phyloP scores from a whole-genome alignment of 2,113 vertebrate genomes.

The Vireo altiloquus region DNA sequence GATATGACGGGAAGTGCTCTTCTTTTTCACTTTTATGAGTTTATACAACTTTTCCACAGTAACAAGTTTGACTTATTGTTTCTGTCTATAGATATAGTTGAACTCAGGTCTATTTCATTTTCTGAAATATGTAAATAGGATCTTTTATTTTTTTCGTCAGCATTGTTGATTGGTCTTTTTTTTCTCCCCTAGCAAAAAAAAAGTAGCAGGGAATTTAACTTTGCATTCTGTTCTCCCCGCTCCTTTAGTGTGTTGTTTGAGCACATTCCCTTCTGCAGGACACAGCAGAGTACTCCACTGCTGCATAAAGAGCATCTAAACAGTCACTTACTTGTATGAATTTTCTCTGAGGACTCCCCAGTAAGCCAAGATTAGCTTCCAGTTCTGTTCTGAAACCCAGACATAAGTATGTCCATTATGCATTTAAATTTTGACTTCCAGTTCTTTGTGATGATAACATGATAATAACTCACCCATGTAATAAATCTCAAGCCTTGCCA shows the following conservation, averaged over 20 bases:
- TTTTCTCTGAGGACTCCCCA: not conserved
- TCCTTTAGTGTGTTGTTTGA: not conserved
- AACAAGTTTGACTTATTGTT: not conserved
- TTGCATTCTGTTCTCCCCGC: not conserved
- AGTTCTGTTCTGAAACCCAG: not conserved
- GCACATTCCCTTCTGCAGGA: not conserved
- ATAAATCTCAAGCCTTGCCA: not conserved
- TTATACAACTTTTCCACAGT: not conserved
- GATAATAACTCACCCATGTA: not conserved
- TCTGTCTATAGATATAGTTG: not conserved
- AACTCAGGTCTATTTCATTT: not conserved
- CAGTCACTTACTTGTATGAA: not conserved
- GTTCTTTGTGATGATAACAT: not conserved
- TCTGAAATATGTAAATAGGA: not conserved
- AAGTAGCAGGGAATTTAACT: not conserved
- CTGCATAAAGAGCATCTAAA: not conserved
- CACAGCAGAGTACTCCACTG: not conserved
- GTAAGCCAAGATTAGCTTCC: not conserved
- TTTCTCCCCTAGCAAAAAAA: not conserved
- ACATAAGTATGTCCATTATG: rapidly evolving
- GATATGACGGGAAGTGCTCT: not conserved
- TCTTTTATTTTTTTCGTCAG: not conserved
- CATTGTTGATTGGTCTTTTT: not conserved
- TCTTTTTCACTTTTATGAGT: not conserved
- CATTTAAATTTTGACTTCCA: not conserved